Base-by-base conservation (phyloP, 1,140 invertebrate species). In the Achroia grisella region DNA sequence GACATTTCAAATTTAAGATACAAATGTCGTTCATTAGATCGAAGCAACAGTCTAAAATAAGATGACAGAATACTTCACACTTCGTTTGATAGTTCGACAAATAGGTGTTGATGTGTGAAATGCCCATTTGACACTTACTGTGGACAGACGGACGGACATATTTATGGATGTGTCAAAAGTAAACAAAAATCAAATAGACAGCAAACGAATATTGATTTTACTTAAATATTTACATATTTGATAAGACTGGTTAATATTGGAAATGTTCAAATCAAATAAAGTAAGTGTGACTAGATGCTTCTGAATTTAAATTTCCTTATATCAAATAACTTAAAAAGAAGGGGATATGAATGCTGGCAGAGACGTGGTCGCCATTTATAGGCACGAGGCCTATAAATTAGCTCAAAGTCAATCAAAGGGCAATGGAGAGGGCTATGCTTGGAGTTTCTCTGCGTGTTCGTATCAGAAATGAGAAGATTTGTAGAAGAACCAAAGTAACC, bases 81-180 rank as follows among this genome's bases (percentile, higher is more conserved):
- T 44, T 62, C 54, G 54, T 52, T 71, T 62, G 59, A 47, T 46
- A 44, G 58, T 53, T 56, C 39, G 54, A 76, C 72, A 76, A 82
- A 77, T 74, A 72, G 58, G 60, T 68, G 66, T 57, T 61, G 71
- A 82, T 69, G 73, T 75, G 70, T 71, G 63, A 71, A 70, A 66
- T 50, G 43, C 45, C 44, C 50, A 51, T 65, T 73, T 70, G 62
- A 72, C 71, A 77, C 68, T 60, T 63, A 63, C 36, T 52, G 34
- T 41, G 30, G 39, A 37, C 41, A 35, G 45, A 46, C 11, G 28
- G 17, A 15, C 28, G 8, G 32, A 54, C 51, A 44, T 36, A 54
- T 54, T 54, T 54, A 54, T 39, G 46, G 44, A 14, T 23, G 30
- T 42, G 45, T 35, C 27, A 45, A 41, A 53, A 44, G 44, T 35